Percentiles rank a stretch among this genome's conserved stretches.
Evolutionary conservation across 2,797 vertebrate genomes (phyloP).

Genomic region (Leontocebus nigricollis): DNA sequence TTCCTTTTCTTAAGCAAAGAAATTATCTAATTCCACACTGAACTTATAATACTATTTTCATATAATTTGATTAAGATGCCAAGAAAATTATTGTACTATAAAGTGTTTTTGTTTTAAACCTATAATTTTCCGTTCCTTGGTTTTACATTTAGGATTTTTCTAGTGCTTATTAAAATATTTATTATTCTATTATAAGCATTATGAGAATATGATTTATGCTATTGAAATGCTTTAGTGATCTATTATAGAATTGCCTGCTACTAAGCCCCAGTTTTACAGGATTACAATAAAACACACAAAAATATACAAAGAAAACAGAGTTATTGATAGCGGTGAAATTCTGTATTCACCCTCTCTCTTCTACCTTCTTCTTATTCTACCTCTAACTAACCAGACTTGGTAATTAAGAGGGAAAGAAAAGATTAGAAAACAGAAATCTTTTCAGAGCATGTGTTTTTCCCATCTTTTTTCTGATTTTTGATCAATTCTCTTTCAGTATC

Average conservation of each 20-base stretch:
- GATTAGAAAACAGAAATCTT: constrained; percentile 30
- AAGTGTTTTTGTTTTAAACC: constrained; percentile 23
- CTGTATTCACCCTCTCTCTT: neutral
- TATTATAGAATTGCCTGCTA: neutral
- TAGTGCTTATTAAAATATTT: constrained; percentile 49
- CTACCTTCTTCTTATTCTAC: neutral
- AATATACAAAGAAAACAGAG: neutral
- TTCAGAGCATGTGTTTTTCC: constrained; percentile 20
- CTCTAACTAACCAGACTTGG: neutral
- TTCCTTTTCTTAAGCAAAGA: neutral
- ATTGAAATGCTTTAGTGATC: constrained; percentile 12
- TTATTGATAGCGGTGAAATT: neutral
- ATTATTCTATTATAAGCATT: constrained; percentile 30
- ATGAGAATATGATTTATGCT: neutral
- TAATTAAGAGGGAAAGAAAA: neutral
- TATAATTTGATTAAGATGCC: constrained; percentile 56
- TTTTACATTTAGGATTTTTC: constrained; percentile 43
- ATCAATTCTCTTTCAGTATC: constrained; percentile 24
- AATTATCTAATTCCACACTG: constrained; percentile 32
- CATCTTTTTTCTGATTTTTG: neutral
- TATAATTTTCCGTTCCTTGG: constrained; percentile 41
- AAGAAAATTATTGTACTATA: constrained; percentile 23
- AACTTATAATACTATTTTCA: constrained; percentile 54
- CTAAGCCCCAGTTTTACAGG: neutral
- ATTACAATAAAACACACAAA: neutral